Percentiles rank a stretch among this genome's conserved stretches.
Conservation (phyloP, 2,888 invertebrate species). For the Sympetrum striolatum region DNA sequence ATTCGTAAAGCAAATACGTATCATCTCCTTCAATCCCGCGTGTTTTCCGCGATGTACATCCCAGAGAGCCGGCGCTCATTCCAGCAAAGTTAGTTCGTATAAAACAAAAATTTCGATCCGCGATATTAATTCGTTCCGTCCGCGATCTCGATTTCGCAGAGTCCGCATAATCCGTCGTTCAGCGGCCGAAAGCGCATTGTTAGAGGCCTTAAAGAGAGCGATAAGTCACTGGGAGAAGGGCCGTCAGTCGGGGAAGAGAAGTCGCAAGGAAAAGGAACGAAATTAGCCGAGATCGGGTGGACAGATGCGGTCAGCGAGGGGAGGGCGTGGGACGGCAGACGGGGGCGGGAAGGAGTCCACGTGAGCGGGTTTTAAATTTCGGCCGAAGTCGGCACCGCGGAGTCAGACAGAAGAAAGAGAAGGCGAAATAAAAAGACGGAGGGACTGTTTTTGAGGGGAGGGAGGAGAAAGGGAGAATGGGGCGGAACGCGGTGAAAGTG, state of each 20-base stretch:
- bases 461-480: neutral
- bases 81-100: too few species aligned
- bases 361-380: conserved; percentile 31
- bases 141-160: too few species aligned
- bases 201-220: neutral
- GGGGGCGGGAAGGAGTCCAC: neutral
- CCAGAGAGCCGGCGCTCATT: too few species aligned
- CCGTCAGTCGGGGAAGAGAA: neutral
- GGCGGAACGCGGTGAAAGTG: neutral
- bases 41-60: too few species aligned
- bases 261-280: neutral
- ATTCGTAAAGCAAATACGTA: too few species aligned
- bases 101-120: too few species aligned
- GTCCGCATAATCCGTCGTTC: neutral
- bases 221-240: neutral
- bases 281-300: neutral
- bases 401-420: neutral
- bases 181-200: neutral
- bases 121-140: too few species aligned
- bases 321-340: neutral
- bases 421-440: too few species aligned
- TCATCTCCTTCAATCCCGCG: too few species aligned
- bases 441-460: too few species aligned
- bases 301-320: neutral
- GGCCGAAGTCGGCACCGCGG: neutral